phyloP scores from a whole-genome alignment of 30 jellyfish, hydroid and myxozoan genomes.

The Pseudorhiza aurosa region DNA sequence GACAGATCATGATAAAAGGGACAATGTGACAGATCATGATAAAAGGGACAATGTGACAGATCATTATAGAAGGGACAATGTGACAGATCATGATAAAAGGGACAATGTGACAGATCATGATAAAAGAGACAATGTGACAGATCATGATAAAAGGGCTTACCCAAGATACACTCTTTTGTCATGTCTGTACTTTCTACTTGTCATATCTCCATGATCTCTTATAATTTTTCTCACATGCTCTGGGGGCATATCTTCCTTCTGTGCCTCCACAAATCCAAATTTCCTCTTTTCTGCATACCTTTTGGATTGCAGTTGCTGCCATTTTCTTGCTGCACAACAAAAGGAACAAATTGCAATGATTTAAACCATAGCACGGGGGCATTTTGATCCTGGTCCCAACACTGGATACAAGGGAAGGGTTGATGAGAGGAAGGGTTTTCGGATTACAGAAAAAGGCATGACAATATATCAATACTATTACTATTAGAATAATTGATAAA shows the following conservation, averaged over 20 bases:
- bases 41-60: too few relatives aligned
- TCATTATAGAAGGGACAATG: too few relatives aligned
- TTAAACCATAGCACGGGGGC: background rate
- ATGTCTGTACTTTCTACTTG: constrained; percentile 96
- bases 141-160: too few relatives aligned
- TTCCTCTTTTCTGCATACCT: constrained; percentile 98
- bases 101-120: too few relatives aligned
- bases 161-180: constrained; percentile 99
- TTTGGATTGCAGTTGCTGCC: constrained; percentile 98
- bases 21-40: too few relatives aligned
- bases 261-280: constrained; percentile 99
- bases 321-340: constrained; percentile 81
- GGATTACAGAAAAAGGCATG: background rate
- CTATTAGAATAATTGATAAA: too few relatives aligned
- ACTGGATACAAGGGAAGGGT: background rate
- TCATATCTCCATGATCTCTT: constrained; percentile 99
- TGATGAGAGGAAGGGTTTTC: background rate
- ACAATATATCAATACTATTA: too few relatives aligned
- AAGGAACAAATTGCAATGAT: background rate
- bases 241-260: constrained; percentile 99
- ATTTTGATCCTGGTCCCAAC: background rate
- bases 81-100: too few relatives aligned
- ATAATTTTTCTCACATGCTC: constrained; percentile 98
- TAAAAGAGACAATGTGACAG: too few relatives aligned
- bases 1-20: too few relatives aligned